phyloP scores from a whole-genome alignment of 2,888 invertebrate genomes.

The Lissocephala sabroskyi region DNA sequence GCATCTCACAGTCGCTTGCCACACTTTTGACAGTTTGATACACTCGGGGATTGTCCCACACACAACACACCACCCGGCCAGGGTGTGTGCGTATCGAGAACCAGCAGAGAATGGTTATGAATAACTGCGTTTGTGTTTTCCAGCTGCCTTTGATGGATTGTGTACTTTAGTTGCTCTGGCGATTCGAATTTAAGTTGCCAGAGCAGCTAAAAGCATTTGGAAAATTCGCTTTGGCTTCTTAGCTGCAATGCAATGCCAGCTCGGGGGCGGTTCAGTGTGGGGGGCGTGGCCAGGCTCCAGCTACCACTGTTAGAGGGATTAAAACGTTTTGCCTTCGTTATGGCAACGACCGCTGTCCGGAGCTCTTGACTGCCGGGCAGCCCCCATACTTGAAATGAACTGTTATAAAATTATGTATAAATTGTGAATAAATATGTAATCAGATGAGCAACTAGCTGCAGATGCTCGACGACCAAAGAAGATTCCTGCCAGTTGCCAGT shows the following conservation, averaged over 20 bases:
- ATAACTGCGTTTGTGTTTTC: neutral
- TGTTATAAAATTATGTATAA: slow-evolving; percentile 54
- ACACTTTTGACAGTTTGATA: neutral
- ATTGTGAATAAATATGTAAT: slow-evolving; percentile 62
- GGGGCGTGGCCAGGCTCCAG: too few relatives aligned
- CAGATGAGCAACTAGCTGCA: slow-evolving; percentile 53
- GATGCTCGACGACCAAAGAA: slow-evolving; percentile 47
- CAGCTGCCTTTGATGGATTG: neutral
- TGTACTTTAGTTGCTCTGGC: neutral
- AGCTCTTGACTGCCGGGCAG: neutral
- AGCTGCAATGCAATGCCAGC: too few relatives aligned
- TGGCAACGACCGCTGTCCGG: too few relatives aligned
- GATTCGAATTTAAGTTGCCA: neutral
- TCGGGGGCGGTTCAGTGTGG: too few relatives aligned
- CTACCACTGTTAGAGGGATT: slow-evolving; percentile 1
- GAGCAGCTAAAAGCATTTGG: neutral
- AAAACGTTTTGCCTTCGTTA: neutral
- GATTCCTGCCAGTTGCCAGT: slow-evolving; percentile 50
- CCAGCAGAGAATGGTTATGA: too few relatives aligned
- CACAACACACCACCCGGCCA: too few relatives aligned
- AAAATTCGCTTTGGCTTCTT: neutral
- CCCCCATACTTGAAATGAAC: slow-evolving; percentile 15
- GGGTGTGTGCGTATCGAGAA: too few relatives aligned
- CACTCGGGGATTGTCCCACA: neutral
- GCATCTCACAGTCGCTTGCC: neutral